Percentiles rank a stretch among this genome's conserved stretches.
Conservation (phyloP, 2,888 invertebrate species). For the Tetheella fluctuosa region DNA sequence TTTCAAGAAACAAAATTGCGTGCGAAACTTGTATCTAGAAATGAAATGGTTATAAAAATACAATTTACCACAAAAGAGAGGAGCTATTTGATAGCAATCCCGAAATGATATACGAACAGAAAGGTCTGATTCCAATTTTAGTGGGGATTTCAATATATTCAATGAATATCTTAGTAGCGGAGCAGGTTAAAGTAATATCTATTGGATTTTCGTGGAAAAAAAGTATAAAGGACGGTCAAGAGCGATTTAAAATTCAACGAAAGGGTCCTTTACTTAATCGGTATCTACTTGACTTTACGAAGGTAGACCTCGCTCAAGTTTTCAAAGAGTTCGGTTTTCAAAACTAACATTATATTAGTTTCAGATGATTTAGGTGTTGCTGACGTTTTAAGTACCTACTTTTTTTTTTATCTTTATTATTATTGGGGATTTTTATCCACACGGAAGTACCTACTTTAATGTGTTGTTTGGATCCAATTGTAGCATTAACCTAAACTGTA, state of each 20-base stretch:
- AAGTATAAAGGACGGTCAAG: constrained; percentile 6
- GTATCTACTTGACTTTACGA: constrained; percentile 3
- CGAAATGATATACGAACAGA: constrained; percentile 42
- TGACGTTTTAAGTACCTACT: too few relatives aligned
- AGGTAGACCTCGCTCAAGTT: neutral
- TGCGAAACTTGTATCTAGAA: neutral
- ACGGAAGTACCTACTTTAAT: too few relatives aligned
- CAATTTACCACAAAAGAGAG: constrained; percentile 25
- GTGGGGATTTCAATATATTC: constrained; percentile 53
- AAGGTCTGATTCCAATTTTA: constrained; percentile 42
- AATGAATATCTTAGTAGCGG: constrained; percentile 56
- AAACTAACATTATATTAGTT: too few relatives aligned
- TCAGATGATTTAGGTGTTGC: too few relatives aligned
- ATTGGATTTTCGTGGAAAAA: constrained; percentile 14
- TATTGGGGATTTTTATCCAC: too few relatives aligned
- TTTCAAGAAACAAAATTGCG: neutral
- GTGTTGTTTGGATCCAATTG: too few relatives aligned
- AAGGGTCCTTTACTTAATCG: constrained; percentile 8
- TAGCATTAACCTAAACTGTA: too few relatives aligned
- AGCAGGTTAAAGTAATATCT: constrained; percentile 21
- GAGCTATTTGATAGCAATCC: constrained; percentile 25
- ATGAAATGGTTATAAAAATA: constrained; percentile 19
- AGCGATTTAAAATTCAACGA: neutral
- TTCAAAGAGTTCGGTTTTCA: too few relatives aligned
- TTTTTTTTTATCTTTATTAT: too few relatives aligned